Base-by-base conservation (phyloP, 1,140 invertebrate species). In the Diabrotica virgifera region DNA sequence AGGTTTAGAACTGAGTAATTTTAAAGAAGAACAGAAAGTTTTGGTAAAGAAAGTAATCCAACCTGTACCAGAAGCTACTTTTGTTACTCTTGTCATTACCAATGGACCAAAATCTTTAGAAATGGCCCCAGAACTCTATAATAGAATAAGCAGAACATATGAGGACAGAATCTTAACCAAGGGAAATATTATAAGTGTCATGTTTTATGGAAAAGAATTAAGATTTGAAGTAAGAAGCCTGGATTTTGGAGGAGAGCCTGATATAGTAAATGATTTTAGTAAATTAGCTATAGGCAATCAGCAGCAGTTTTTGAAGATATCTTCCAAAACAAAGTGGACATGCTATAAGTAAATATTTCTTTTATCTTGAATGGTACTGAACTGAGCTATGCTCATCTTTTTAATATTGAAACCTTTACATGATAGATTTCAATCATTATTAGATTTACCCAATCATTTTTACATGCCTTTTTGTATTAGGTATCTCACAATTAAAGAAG, bases 121-220 rank as follows among this genome's bases (percentile, higher is more conserved):
- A 65, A 36, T 77, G 55, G 71, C 61, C 36, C 62, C 65, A 36
- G 82, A 84, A 64, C 55, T 83, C 7, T 56, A 73, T 59, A 72
- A 77, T 24, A 62, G 81, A 60, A 50, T 84, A 11, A 82, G 80
- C 64, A 79, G 76, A 63, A 71, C 70, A 12, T 78, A 80, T 51
- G 76, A 79, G 46, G 55, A 76, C 0, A 78, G 73, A 64, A 75
- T 82, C 68, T 73, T 82, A 46, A 67, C 69, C 36, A 38, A 72
- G 5, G 77, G 76, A 8, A 83, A 82, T 71, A 78, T 65, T 74
- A 74, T 83, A 62, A 74, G 63, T n/a, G 65, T 83, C 54, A 78
- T 79, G 52, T 83, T 77, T 72, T 84, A 81, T 74, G 81, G 82
- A 5, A 82, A 77, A 70, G 72, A 72, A 59, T 73, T 82, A 51